Conservation (phyloP, 30 jellyfish, hydroid and myxozoan genomes). For the Catostylus mosaicus region DNA sequence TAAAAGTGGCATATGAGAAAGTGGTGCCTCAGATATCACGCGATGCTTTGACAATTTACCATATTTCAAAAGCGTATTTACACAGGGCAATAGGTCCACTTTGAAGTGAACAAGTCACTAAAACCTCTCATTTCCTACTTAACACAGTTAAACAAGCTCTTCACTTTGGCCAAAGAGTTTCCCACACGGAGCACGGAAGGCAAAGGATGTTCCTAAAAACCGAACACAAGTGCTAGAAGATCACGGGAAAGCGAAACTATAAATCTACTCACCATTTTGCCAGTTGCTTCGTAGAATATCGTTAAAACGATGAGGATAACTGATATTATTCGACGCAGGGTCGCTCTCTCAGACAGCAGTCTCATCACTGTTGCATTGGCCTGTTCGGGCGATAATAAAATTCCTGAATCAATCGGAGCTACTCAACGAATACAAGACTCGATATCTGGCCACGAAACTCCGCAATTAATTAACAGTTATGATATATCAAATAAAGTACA, state of each 20-base stretch:
- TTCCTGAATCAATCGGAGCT: no score
- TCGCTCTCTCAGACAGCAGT: constrained; percentile 11
- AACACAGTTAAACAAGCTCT: background rate
- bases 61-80: background rate
- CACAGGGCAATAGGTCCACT: background rate
- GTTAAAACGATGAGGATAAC: constrained; percentile 15
- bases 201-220: no score
- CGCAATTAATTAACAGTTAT: no score
- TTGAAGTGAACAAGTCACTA: background rate
- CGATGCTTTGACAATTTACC: background rate
- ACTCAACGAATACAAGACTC: no score
- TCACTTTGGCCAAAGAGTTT: no score
- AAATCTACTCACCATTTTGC: constrained; percentile 20
- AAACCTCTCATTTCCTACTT: background rate
- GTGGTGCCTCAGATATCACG: no score
- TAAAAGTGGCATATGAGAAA: no score
- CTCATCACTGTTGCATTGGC: constrained; percentile 8
- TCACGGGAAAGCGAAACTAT: no score
- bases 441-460: no score
- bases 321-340: background rate
- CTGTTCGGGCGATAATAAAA: constrained; percentile 1
- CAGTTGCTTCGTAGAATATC: constrained; percentile 14
- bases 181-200: no score
- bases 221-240: no score
- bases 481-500: background rate